Evolutionary conservation across 64 coral and sea anemone genomes (phyloP), one percentile per base, ranked within the genome.

Genomic region (Cladopsammia gracilis): DNA sequence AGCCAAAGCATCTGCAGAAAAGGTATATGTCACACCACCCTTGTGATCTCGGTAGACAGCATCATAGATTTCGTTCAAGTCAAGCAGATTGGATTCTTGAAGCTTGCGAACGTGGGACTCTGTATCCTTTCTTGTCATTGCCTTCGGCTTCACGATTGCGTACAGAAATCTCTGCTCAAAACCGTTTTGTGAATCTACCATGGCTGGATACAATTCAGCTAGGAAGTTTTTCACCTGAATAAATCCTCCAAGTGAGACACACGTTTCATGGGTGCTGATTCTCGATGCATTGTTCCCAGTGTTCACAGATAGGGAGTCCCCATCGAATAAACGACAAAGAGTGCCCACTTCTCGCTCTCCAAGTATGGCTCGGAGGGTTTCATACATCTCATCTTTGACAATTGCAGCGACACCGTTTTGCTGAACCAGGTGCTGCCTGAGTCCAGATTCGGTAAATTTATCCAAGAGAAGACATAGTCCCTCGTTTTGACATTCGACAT

Each of bases 171-270:
- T 11, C 20, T 76, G 72, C 6, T 90, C 88, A 46, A 90, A 90
- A 23, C 88, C 88, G 52, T 90, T 62, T 54, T 90, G 75, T 5
- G 72, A 76, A 2, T 3, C 43, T 48, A 64, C 57, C 88, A 90
- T 79, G 12, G 19, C 25, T 22, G 88, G 88, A 70, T 80, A 90
- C 2, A 79, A n/a, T 2, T 90, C 75, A 23, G 59, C 10, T 6
- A 90, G 75, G 43, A 90, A 79, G 47, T 90, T 90, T 70, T 90
- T 90, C 1, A 90, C 88, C 62, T 90, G 76, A 9, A 90, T 77
- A 56, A 90, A 90, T 65, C 88, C 88, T 12, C 88, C 88, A 49
- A 90, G 87, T 5, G 88, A 76, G 34, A 90, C 76, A 20, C 75
- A 78, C 4, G 58, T 90, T 43, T 80, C 58, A 54, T 90, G 58